Evolutionary conservation across 2,797 vertebrate genomes (phyloP).

Genomic region (Sphaeramia orbicularis): DNA sequence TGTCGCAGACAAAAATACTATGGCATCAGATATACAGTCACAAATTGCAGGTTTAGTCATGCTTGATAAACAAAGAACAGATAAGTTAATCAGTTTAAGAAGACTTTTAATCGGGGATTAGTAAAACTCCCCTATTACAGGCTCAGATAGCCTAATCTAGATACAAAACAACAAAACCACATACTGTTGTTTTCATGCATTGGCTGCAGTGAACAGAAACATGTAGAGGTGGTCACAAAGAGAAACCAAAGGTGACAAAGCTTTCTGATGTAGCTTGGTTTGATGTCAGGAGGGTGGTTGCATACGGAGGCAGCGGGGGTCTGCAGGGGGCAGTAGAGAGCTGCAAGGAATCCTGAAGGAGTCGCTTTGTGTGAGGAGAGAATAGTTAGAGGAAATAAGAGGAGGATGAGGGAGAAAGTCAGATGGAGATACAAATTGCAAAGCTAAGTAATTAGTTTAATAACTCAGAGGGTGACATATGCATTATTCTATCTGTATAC

Average conservation of each 20-base stretch:
- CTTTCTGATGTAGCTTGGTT: slow-evolving; percentile 18
- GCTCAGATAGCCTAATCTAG: slow-evolving; percentile 2
- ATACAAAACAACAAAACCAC: slow-evolving; percentile 2
- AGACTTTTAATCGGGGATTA: slow-evolving; percentile 20
- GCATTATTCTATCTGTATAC: slow-evolving; percentile 8
- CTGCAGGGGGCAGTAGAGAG: slow-evolving; percentile 78
- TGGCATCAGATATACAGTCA: too few species aligned
- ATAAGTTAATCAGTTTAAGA: slow-evolving; percentile 8
- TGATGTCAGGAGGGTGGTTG: neutral
- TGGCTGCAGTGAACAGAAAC: neutral
- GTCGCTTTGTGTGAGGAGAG: slow-evolving; percentile 33
- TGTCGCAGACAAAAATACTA: too few species aligned
- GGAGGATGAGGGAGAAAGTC: neutral
- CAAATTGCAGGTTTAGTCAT: slow-evolving; percentile 18
- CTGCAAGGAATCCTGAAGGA: slow-evolving; percentile 33
- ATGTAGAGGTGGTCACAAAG: neutral
- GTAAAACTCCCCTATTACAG: neutral
- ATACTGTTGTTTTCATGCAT: neutral
- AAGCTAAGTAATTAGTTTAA: slow-evolving; percentile 21
- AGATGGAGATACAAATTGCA: slow-evolving; percentile 2
- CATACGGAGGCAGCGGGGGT: neutral
- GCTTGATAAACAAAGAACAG: slow-evolving; percentile 8
- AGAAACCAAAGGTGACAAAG: slow-evolving; percentile 14
- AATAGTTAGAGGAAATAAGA: slow-evolving; percentile 18
- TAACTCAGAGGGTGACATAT: slow-evolving; percentile 30